These are phyloP conservation scores for Apteryx owenii DNA, from an alignment of 2,113 vertebrate genomes.

Conservation along the genomic window DNA sequence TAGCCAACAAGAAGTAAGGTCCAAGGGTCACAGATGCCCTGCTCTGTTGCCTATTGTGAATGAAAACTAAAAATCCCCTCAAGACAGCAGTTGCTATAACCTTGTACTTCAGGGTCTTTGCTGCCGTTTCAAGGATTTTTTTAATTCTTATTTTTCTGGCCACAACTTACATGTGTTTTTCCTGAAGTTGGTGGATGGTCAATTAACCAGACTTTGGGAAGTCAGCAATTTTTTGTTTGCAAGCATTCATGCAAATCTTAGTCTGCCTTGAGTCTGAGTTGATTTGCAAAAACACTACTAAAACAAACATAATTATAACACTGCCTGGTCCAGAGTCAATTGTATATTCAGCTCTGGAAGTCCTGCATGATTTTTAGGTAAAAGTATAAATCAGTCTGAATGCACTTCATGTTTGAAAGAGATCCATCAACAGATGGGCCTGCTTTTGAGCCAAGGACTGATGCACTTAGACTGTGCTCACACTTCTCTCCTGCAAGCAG, in stretches of 20 bases:
- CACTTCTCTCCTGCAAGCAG: not conserved
- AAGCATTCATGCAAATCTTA: slow-evolving; percentile 52
- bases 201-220: slow-evolving; percentile 42
- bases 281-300: slow-evolving; percentile 56
- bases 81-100: not conserved
- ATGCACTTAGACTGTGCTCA: not conserved
- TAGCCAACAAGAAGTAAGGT: not conserved
- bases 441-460: not conserved
- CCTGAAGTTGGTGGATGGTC: slow-evolving; percentile 14
- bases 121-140: not conserved
- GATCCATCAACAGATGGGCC: slow-evolving; percentile 24
- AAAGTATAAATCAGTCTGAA: not conserved
- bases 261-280: slow-evolving; percentile 43
- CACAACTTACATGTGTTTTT: not conserved
- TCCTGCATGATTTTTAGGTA: not conserved
- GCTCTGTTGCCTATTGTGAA: not conserved
- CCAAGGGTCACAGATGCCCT: not conserved
- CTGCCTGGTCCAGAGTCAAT: slow-evolving; percentile 12
- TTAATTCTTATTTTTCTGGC: not conserved
- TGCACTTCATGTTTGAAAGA: slow-evolving; percentile 27
- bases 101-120: not conserved
- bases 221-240: slow-evolving; percentile 58
- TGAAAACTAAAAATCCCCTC: not conserved
- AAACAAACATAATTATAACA: slow-evolving; percentile 49
- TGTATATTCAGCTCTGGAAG: slow-evolving; percentile 4